These are phyloP conservation scores for Tanytarsus gracilentus DNA, from an alignment of 2,888 invertebrate species.

Conservation along the genomic window DNA sequence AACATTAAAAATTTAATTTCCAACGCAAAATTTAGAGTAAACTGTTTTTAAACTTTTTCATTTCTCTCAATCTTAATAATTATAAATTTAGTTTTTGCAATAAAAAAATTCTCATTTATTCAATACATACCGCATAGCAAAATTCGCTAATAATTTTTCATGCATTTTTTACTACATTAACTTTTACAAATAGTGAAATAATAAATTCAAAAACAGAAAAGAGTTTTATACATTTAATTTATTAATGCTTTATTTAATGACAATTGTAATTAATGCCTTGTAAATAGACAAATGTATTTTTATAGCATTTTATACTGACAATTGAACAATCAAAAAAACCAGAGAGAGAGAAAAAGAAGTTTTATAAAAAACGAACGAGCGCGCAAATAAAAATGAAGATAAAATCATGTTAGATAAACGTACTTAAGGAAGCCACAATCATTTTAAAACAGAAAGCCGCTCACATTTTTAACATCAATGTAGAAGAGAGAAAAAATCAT, in stretches of 20 bases:
- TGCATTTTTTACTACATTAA: too few relatives aligned
- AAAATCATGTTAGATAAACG: neutral
- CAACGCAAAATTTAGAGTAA: too few relatives aligned
- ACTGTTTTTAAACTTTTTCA: too few relatives aligned
- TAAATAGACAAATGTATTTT: conserved; percentile 14
- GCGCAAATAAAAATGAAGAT: neutral
- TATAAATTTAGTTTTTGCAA: too few relatives aligned
- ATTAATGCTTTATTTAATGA: conserved; percentile 28
- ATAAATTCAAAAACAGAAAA: conserved; percentile 10
- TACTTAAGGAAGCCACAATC: neutral
- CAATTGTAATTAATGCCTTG: conserved; percentile 24
- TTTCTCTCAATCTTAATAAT: too few relatives aligned
- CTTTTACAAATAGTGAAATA: neutral
- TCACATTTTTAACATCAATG: neutral
- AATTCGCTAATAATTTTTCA: too few relatives aligned
- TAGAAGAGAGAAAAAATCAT: neutral
- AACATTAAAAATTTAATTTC: too few relatives aligned
- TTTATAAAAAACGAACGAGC: neutral
- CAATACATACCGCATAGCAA: too few relatives aligned
- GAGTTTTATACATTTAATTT: conserved; percentile 9
- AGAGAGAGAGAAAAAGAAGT: neutral
- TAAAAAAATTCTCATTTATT: too few relatives aligned
- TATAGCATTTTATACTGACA: neutral
- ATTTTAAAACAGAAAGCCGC: neutral
- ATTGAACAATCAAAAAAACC: neutral